These are phyloP conservation scores for Greenwoodochromis staneri DNA, from an alignment of 2,113 vertebrate genomes.

Conservation along the genomic window DNA sequence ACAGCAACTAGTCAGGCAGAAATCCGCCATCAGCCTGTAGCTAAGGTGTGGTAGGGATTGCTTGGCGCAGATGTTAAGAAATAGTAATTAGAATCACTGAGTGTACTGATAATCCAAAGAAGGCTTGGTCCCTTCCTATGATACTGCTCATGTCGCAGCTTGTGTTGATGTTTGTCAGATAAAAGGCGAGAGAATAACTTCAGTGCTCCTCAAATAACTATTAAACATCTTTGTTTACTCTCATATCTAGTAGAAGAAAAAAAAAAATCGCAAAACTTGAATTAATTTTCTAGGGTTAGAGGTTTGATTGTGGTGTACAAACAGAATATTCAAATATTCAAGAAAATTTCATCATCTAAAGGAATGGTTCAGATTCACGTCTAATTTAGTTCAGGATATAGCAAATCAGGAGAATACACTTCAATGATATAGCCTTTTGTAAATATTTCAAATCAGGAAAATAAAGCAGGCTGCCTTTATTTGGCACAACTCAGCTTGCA, in stretches of 20 bases:
- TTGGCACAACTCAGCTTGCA: neutral
- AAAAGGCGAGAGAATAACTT: neutral
- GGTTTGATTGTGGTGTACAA: neutral
- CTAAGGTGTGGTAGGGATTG: constrained; percentile 17
- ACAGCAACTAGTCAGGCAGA: constrained; percentile 42
- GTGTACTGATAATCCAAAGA: neutral
- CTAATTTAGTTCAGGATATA: neutral
- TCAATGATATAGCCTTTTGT: neutral
- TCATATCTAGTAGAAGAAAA: neutral
- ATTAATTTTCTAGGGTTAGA: neutral
- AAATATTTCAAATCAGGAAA: neutral
- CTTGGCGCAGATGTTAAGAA: neutral
- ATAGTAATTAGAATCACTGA: neutral
- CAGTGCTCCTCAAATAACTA: neutral
- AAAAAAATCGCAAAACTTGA: neutral
- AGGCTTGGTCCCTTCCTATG: neutral
- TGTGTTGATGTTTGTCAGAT: neutral
- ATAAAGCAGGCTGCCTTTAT: neutral
- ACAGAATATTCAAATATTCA: neutral
- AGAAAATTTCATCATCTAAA: neutral
- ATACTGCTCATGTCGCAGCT: constrained; percentile 4
- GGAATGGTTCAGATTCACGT: neutral
- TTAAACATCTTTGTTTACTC: neutral
- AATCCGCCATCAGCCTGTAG: constrained; percentile 19
- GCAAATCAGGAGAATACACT: neutral